Conservation (phyloP, 2,797 vertebrate species). For the Brachymystax lenok region DNA sequence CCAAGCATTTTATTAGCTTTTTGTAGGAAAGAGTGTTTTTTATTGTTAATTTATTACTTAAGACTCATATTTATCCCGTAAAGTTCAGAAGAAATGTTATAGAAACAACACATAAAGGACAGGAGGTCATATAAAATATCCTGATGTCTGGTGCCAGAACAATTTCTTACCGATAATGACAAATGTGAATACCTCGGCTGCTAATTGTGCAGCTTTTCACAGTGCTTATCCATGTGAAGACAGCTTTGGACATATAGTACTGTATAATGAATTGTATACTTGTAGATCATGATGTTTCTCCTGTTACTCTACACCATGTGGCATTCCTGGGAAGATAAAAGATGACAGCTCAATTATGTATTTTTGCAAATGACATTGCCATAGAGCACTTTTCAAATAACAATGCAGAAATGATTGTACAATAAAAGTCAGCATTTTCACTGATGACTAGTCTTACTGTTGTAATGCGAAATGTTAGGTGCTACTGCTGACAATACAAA, state of each 20-base stretch:
- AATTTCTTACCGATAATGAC: conserved; percentile 47
- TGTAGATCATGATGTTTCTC: not conserved
- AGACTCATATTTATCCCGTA: conserved; percentile 37
- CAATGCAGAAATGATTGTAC: conserved; percentile 72
- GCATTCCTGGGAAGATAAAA: not conserved
- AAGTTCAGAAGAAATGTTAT: conserved; percentile 32
- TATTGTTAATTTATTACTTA: conserved; percentile 44
- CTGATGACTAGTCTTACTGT: conserved; percentile 49
- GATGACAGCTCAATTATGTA: conserved; percentile 15
- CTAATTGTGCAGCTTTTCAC: conserved; percentile 31
- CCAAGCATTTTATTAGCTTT: conserved; percentile 49
- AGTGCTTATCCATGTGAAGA: conserved; percentile 19
- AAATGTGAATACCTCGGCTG: conserved; percentile 18
- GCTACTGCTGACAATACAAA: too few relatives aligned
- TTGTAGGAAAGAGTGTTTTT: conserved; percentile 59
- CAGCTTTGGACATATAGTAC: conserved; percentile 16
- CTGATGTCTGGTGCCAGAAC: conserved; percentile 68
- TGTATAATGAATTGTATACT: not conserved
- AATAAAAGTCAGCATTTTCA: conserved; percentile 55
- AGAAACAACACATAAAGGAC: not conserved
- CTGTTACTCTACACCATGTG: not conserved
- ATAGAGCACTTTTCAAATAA: conserved; percentile 67
- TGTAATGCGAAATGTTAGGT: conserved; percentile 69
- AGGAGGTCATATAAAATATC: conserved; percentile 44
- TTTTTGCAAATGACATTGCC: conserved; percentile 58